Percentiles rank a stretch among this genome's conserved stretches.
phyloP scores from a whole-genome alignment of 1,140 invertebrate species.

The Trichonephila inaurata region DNA sequence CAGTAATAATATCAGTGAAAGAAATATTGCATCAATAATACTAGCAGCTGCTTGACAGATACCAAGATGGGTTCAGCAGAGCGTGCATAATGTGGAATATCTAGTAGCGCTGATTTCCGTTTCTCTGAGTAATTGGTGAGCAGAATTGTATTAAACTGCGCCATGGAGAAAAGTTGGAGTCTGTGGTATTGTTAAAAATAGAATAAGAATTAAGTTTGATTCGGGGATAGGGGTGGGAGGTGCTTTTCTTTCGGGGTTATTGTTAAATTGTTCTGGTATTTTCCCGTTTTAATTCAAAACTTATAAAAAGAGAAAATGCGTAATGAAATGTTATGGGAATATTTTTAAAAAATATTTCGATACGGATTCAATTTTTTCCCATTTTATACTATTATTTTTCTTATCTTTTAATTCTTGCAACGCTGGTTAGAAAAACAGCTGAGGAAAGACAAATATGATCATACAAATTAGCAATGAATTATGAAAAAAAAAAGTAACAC shows the following conservation, averaged over 20 bases:
- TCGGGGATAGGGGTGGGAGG: background rate
- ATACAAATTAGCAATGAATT: no score
- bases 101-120: constrained; percentile 31
- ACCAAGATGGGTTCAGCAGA: constrained; percentile 40
- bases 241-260: background rate
- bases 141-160: background rate
- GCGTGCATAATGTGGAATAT: constrained; percentile 36
- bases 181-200: constrained; percentile 20
- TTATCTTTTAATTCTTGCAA: no score
- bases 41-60: constrained; percentile 47
- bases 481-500: no score
- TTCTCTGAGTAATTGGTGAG: constrained; percentile 32
- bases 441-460: no score
- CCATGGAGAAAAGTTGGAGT: background rate
- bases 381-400: no score
- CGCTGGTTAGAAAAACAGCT: no score
- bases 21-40: constrained; percentile 62
- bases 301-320: no score
- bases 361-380: no score
- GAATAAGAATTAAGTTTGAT: background rate
- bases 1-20: constrained; percentile 36
- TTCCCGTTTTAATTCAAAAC: no score
- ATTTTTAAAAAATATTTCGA: no score
- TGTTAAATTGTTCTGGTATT: no score
- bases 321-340: no score